Percentiles rank a stretch among this genome's conserved stretches.
These are phyloP conservation scores for Xanthia togata DNA, from an alignment of 2,888 invertebrate species.

Conservation along the genomic window DNA sequence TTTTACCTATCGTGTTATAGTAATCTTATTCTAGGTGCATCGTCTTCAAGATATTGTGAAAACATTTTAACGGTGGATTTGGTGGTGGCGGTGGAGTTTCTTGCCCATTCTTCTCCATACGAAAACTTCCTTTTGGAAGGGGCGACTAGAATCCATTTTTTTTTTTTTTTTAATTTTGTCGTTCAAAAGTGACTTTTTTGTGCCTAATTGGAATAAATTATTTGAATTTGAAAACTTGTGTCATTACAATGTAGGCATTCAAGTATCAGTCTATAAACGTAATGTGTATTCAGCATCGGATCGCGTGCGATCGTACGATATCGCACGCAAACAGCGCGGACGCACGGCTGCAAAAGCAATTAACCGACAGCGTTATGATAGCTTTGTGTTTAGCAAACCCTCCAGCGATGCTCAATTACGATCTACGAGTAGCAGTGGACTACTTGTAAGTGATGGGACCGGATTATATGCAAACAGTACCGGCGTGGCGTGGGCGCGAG, in stretches of 20 bases:
- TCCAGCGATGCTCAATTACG: slow-evolving; percentile 53
- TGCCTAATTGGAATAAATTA: too few relatives aligned
- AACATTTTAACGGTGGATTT: too few relatives aligned
- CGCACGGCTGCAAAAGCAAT: slow-evolving; percentile 44
- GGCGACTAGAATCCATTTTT: too few relatives aligned
- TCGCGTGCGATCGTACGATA: not conserved
- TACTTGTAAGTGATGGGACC: slow-evolving; percentile 29
- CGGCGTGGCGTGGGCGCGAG: not conserved
- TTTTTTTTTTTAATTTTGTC: too few relatives aligned
- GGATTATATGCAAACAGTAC: slow-evolving; percentile 49
- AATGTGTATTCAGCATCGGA: not conserved
- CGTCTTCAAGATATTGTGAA: too few relatives aligned
- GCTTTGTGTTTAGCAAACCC: slow-evolving; percentile 62
- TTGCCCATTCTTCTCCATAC: too few relatives aligned
- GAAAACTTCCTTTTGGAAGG: too few relatives aligned
- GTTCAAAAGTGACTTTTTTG: too few relatives aligned
- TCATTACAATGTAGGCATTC: not conserved
- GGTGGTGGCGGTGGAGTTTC: too few relatives aligned
- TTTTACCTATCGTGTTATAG: too few relatives aligned
- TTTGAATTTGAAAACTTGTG: too few relatives aligned
- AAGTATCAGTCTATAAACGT: not conserved
- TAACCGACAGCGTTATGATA: slow-evolving; percentile 55
- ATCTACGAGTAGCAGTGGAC: slow-evolving; percentile 29
- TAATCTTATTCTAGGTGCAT: too few relatives aligned
- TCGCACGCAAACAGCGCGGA: slow-evolving; percentile 24